These are phyloP conservation scores for Cyclargus thomasi DNA, from an alignment of 1,140 invertebrate genomes.

Conservation along the genomic window DNA sequence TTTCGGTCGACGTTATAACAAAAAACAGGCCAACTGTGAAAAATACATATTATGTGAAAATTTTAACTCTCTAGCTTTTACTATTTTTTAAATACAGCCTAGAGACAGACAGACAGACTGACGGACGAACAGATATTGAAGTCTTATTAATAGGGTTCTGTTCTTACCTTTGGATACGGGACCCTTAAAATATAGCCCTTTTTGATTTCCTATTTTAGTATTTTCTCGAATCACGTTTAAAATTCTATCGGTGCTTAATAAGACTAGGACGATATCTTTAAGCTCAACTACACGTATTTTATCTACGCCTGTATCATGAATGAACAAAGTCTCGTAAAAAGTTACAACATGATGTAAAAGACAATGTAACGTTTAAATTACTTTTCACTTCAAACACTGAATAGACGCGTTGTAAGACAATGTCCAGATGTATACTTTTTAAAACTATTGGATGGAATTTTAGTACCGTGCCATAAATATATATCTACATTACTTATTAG, in stretches of 20 bases:
- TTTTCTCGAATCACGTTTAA: too few species aligned
- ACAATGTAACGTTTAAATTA: neutral
- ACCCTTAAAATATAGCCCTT: too few species aligned
- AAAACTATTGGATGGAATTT: neutral
- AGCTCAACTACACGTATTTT: neutral
- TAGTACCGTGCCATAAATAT: neutral
- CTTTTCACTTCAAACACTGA: neutral
- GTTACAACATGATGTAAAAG: constrained; percentile 14
- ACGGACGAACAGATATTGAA: too few species aligned
- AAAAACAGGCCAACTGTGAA: too few species aligned
- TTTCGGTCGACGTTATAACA: too few species aligned
- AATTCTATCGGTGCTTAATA: neutral
- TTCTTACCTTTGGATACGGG: too few species aligned
- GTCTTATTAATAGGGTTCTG: too few species aligned
- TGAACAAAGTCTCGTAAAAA: constrained; percentile 5
- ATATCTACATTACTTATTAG: neutral
- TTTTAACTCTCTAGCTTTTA: too few species aligned
- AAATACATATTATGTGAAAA: too few species aligned
- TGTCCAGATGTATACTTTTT: constrained; percentile 8
- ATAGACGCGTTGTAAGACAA: neutral
- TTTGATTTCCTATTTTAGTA: too few species aligned
- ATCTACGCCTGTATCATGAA: neutral
- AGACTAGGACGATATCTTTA: neutral
- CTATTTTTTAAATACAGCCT: too few species aligned
- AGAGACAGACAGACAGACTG: too few species aligned